Conservation (phyloP, 2,113 vertebrate species). For the Caranx ignobilis region DNA sequence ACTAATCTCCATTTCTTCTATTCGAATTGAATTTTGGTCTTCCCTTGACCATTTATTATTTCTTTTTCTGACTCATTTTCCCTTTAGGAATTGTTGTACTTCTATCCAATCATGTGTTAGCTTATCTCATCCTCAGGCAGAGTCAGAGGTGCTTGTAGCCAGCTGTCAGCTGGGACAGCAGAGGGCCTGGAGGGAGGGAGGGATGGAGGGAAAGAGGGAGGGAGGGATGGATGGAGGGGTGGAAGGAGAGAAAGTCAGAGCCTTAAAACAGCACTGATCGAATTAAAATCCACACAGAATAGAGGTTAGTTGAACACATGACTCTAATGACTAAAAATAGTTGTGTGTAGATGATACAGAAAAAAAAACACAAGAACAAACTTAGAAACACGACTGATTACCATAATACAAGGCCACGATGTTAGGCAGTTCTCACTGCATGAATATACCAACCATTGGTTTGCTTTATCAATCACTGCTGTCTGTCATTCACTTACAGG, state of each 20-base stretch:
- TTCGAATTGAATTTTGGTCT: background rate
- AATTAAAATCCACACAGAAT: conserved; percentile 26
- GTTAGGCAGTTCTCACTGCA: no score
- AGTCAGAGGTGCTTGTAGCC: conserved; percentile 78
- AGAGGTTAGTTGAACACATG: background rate
- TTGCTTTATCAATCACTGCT: no score
- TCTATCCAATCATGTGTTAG: conserved; percentile 40
- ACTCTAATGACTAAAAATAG: conserved; percentile 4
- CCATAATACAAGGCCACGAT: no score
- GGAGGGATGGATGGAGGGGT: background rate
- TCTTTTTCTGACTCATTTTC: conserved; percentile 26
- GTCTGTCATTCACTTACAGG: no score
- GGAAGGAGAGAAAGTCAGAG: background rate
- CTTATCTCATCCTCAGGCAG: conserved; percentile 73
- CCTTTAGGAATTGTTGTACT: conserved; percentile 26
- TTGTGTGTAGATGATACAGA: background rate
- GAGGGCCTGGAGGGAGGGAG: conserved; percentile 47
- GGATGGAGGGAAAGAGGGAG: background rate
- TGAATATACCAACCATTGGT: no score
- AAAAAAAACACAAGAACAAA: conserved; percentile 1
- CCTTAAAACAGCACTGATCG: background rate
- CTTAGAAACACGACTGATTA: background rate
- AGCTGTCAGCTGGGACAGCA: conserved; percentile 80
- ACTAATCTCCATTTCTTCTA: conserved; percentile 16
- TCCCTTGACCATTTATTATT: background rate